Conservation (phyloP, 2,888 invertebrate species). For the Conomelus anceps region DNA sequence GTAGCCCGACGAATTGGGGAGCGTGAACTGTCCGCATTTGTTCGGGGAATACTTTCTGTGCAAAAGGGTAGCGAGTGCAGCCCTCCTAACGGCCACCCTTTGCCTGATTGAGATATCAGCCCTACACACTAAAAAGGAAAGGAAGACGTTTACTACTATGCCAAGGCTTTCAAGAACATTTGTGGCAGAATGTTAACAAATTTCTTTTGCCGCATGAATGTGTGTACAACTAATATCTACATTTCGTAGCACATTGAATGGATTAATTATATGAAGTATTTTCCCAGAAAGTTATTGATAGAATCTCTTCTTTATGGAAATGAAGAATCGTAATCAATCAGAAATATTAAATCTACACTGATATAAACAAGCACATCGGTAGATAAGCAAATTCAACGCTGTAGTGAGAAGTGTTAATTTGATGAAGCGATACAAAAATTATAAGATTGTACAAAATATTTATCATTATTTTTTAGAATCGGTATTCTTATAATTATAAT, state of each 20-base stretch:
- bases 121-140: neutral
- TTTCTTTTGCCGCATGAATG: neutral
- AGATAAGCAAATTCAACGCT: too few species aligned
- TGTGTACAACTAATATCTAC: neutral
- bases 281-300: too few species aligned
- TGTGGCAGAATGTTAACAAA: neutral
- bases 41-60: neutral
- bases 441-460: too few species aligned
- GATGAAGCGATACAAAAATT: too few species aligned
- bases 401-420: too few species aligned
- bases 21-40: neutral
- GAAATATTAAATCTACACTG: too few species aligned
- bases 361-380: too few species aligned
- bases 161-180: neutral
- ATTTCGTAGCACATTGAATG: neutral
- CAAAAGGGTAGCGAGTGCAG: neutral
- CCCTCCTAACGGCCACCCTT: neutral
- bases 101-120: neutral
- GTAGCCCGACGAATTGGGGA: neutral
- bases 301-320: too few species aligned
- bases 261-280: too few species aligned
- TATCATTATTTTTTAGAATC: too few species aligned
- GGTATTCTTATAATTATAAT: too few species aligned
- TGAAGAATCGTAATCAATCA: too few species aligned
- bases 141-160: neutral